Evolutionary conservation across 2,113 vertebrate genomes (phyloP), one percentile per base, ranked within the genome.

Genomic region (Dicaeum eximium): DNA sequence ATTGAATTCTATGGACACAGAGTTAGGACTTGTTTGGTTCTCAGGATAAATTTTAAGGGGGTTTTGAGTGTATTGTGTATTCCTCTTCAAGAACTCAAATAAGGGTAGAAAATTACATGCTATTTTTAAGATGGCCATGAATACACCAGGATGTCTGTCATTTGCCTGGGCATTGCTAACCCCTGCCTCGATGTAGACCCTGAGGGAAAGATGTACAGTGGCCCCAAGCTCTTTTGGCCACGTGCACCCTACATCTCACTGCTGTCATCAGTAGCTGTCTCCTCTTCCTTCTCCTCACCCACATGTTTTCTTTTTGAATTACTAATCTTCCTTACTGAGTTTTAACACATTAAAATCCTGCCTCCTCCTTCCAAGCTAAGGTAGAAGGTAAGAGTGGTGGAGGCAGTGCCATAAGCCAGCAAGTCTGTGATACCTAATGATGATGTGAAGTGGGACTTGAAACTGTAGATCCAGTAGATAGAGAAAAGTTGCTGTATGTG

Each of bases 151-250:
- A 53, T 15, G 17, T 40, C 64, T 35, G 6, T 56, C 18, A 14
- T 67, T 69, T 73, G 28, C 24, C 24, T 42, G 67, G 61, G 15
- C 2, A 1, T 33, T 86, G 30, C 44, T 86, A 33, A 6, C 3
- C 14, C 4, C 15, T 1, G 1, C 24, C 6, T 40, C 2, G 1
- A 2, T 16, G 15, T 0, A 72, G 40, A 31, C 1, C 0, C 8
- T 13, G 45, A 77, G 28, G 6, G 40, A 73, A 84, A 65, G 45
- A 42, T 54, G 10, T 54, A 11, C 17, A 21, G 33, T 48, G 28
- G 23, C 27, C 16, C 18, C 27, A 31, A 33, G 23, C 31, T 79
- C 17, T 73, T 48, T 61, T n/a, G 9, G 9, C 7, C 1, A 17
- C 8, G 9, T 35, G 5, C 24, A 44, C 8, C 23, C 42, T 47